Percentiles rank a stretch among this genome's conserved stretches.
These are phyloP conservation scores for Botia almorhae DNA, from an alignment of 2,797 vertebrate species.

Conservation along the genomic window DNA sequence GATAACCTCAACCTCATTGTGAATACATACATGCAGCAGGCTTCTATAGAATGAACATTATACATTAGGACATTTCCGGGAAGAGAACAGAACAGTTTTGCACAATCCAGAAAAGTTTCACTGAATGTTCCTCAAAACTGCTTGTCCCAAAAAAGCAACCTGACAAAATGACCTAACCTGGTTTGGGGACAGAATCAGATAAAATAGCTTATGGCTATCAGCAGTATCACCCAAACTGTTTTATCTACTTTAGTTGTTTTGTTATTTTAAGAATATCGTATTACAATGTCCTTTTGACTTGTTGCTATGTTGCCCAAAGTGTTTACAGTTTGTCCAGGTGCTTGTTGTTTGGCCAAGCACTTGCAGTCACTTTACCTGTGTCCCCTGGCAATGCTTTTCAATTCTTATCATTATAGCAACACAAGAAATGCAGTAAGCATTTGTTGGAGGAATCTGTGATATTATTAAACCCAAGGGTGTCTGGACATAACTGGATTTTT, in stretches of 20 bases:
- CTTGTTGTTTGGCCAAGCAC: conserved; percentile 35
- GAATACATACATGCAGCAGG: neutral
- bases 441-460: conserved; percentile 71
- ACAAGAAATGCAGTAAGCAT: conserved; percentile 68
- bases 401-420: conserved; percentile 70
- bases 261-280: conserved; percentile 9
- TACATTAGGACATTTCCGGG: neutral
- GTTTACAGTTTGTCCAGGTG: conserved; percentile 29
- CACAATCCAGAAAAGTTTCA: neutral
- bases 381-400: conserved; percentile 55
- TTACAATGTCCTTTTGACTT: conserved; percentile 27
- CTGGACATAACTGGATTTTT: conserved; percentile 28
- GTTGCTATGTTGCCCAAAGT: conserved; percentile 4
- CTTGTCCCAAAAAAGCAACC: too few relatives aligned
- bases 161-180: too few relatives aligned
- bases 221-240: too few relatives aligned
- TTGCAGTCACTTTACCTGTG: conserved; percentile 30
- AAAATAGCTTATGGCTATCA: too few relatives aligned
- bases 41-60: neutral
- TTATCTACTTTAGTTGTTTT: neutral
- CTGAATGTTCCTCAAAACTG: too few relatives aligned
- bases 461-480: conserved; percentile 73
- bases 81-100: neutral
- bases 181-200: too few relatives aligned
- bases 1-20: neutral